These are phyloP conservation scores for Sebastiscus albofasciatus DNA, from an alignment of 2,797 vertebrate genomes.

Conservation along the genomic window DNA sequence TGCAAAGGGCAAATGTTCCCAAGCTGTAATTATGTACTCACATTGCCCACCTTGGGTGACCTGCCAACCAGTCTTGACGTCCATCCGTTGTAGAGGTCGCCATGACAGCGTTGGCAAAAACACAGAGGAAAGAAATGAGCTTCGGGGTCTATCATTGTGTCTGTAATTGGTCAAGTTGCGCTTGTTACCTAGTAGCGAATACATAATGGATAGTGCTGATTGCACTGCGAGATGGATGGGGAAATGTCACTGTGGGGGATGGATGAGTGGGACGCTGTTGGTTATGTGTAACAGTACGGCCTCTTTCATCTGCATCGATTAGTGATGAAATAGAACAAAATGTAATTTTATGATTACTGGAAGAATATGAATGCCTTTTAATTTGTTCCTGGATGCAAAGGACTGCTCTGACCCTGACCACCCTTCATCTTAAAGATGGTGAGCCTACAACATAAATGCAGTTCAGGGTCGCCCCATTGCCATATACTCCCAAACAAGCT, in stretches of 20 bases:
- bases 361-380: neutral
- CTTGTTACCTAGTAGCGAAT: conserved; percentile 75
- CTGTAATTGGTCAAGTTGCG: conserved; percentile 80
- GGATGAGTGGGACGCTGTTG: conserved; percentile 61
- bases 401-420: neutral
- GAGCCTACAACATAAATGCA: neutral
- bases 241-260: conserved; percentile 76
- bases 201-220: conserved; percentile 78
- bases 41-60: conserved; percentile 77
- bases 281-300: conserved; percentile 26
- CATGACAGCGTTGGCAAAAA: conserved; percentile 75
- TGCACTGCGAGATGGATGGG: conserved; percentile 64
- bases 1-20: conserved; percentile 84
- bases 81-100: conserved; percentile 71
- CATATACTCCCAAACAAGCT: neutral
- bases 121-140: conserved; percentile 68
- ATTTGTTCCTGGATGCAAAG: conserved; percentile 1
- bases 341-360: conserved; percentile 25
- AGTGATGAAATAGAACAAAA: conserved; percentile 34
- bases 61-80: conserved; percentile 76
- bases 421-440: neutral
- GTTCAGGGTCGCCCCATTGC: neutral
- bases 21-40: conserved; percentile 84
- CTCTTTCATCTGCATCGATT: conserved; percentile 45
- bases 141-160: conserved; percentile 72